These are phyloP conservation scores for Tupiocoris notatus DNA, from an alignment of 2,888 invertebrate genomes.

Conservation along the genomic window DNA sequence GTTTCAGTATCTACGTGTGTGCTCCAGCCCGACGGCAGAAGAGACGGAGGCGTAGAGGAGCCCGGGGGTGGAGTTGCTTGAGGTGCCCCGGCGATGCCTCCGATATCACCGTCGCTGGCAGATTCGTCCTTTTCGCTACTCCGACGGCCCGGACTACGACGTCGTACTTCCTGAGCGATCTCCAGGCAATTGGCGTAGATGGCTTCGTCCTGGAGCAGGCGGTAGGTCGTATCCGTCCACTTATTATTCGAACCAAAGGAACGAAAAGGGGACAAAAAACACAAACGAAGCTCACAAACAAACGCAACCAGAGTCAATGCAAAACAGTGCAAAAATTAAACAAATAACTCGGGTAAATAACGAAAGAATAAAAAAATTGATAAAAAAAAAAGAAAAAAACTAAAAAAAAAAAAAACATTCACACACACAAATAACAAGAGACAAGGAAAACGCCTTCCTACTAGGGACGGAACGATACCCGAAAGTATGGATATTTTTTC, in stretches of 20 bases:
- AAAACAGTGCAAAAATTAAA: background rate
- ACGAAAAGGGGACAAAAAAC: background rate
- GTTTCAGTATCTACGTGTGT: constrained; percentile 54
- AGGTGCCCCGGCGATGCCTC: background rate
- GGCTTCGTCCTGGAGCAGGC: constrained; percentile 39
- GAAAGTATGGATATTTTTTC: too few relatives aligned
- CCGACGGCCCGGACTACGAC: constrained; percentile 28
- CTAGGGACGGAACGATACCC: too few relatives aligned
- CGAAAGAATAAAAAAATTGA: too few relatives aligned
- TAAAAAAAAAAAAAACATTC: too few relatives aligned
- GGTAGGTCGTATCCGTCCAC: constrained; percentile 33
- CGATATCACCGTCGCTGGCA: background rate
- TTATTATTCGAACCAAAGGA: background rate
- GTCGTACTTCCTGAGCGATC: constrained; percentile 32
- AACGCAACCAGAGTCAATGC: too few relatives aligned
- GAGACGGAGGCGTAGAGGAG: constrained; percentile 42
- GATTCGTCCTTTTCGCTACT: constrained; percentile 11
- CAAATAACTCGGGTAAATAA: too few relatives aligned
- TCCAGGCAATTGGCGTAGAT: constrained; percentile 47
- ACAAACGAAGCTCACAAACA: background rate
- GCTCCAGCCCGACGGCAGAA: constrained; percentile 57
- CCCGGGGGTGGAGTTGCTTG: constrained; percentile 17
- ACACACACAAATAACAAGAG: too few relatives aligned
- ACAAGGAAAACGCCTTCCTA: too few relatives aligned
- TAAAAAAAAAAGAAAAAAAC: too few relatives aligned